phyloP scores from a whole-genome alignment of 2,888 invertebrate genomes.

The Cataglyphis albicans region DNA sequence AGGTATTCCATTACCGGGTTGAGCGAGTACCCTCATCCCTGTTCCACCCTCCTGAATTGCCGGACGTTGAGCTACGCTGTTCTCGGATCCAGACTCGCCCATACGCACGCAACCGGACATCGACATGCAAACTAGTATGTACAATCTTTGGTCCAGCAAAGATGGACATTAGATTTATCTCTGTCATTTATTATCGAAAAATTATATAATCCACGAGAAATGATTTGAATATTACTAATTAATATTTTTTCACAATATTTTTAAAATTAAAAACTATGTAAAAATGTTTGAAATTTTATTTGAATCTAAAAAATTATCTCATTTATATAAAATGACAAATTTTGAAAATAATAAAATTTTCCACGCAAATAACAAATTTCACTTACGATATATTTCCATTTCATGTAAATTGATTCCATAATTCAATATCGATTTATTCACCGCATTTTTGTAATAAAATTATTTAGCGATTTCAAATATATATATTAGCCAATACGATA shows the following conservation, averaged over 20 bases:
- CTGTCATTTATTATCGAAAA: neutral
- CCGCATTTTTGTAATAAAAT: neutral
- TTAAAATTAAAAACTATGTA: neutral
- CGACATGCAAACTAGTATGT: slow-evolving; percentile 71
- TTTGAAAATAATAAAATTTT: neutral
- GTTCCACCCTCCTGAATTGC: slow-evolving; percentile 69
- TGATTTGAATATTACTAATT: neutral
- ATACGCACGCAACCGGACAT: slow-evolving; percentile 56
- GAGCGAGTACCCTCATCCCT: slow-evolving; percentile 78
- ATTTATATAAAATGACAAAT: neutral
- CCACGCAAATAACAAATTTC: neutral
- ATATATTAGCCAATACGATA: neutral
- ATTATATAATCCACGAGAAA: neutral
- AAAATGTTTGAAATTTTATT: neutral
- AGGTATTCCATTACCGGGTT: slow-evolving; percentile 85
- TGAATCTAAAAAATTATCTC: neutral
- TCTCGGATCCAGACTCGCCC: slow-evolving; percentile 55
- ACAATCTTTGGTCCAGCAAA: slow-evolving; percentile 55
- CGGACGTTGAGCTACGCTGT: slow-evolving; percentile 61
- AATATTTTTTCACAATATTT: neutral
- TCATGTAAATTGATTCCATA: neutral
- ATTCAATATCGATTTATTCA: neutral
- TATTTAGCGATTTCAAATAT: neutral
- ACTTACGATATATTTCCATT: neutral
- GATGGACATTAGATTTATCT: neutral